Conservation (phyloP, 2,888 invertebrate genomes). For the Nephrotoma guestfalica region DNA sequence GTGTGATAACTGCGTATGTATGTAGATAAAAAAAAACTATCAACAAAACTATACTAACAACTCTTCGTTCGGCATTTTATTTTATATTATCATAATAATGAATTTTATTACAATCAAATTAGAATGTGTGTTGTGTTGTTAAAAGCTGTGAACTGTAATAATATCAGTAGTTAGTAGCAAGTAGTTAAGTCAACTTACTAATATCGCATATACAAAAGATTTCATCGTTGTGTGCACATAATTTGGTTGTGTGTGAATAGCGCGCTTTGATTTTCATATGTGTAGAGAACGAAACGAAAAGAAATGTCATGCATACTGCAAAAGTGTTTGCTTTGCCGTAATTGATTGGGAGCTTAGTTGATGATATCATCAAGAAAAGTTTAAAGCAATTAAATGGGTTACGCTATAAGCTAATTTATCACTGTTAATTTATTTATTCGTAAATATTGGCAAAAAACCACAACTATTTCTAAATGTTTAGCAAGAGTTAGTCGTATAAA, state of each 20-base stretch:
- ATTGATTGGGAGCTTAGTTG: background rate
- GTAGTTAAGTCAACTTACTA: background rate
- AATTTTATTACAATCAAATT: background rate
- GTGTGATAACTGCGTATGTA: background rate
- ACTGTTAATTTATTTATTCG: background rate
- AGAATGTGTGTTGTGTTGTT: background rate
- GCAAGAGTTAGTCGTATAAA: background rate
- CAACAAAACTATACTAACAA: background rate
- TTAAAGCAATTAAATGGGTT: background rate
- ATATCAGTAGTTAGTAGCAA: background rate
- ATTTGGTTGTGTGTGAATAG: background rate
- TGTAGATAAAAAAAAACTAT: background rate
- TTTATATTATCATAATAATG: background rate
- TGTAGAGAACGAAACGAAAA: background rate
- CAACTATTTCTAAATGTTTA: background rate
- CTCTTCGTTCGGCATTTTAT: background rate
- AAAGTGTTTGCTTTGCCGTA: background rate
- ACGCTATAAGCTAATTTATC: background rate
- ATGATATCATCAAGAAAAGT: background rate
- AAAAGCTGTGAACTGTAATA: background rate
- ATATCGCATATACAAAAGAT: background rate
- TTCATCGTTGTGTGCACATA: background rate
- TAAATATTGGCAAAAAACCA: background rate
- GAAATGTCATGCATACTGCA: background rate
- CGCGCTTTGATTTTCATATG: background rate